phyloP scores from a whole-genome alignment of 2,113 vertebrate species.

The Odobenus rosmarus region DNA sequence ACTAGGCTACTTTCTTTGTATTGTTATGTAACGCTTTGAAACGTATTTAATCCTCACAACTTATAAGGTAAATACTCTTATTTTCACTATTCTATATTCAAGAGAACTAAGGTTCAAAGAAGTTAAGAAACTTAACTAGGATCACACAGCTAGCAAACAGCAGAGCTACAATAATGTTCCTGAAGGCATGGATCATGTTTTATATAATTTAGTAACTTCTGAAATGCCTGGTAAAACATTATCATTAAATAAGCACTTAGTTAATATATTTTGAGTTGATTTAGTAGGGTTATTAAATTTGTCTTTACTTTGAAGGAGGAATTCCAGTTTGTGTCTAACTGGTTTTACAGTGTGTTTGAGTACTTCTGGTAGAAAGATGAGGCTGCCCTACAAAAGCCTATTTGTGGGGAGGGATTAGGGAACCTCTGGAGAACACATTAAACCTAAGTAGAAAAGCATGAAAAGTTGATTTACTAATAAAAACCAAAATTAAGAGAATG shows the following conservation, averaged over 20 bases:
- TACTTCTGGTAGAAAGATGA: neutral
- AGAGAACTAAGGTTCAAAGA: neutral
- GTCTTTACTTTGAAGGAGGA: neutral
- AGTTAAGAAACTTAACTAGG: neutral
- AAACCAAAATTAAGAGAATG: neutral
- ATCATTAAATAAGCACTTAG: neutral
- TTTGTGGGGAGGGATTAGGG: neutral
- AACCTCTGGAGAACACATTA: neutral
- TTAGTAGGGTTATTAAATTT: neutral
- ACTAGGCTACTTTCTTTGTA: neutral
- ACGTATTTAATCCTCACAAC: neutral
- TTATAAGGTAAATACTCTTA: neutral
- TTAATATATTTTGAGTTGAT: neutral
- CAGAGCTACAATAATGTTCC: neutral
- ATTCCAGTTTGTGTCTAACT: neutral
- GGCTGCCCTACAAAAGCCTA: neutral
- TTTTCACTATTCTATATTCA: neutral
- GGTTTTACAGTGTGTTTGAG: neutral
- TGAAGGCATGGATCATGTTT: neutral
- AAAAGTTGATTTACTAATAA: neutral
- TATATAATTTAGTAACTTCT: neutral
- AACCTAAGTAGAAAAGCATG: neutral
- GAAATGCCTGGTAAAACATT: neutral
- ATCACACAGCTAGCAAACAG: neutral
- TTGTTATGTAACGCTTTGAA: neutral